Evolutionary conservation across 2,113 vertebrate species (phyloP), one percentile per base, ranked within the genome.

Genomic region (Cavia aperea): DNA sequence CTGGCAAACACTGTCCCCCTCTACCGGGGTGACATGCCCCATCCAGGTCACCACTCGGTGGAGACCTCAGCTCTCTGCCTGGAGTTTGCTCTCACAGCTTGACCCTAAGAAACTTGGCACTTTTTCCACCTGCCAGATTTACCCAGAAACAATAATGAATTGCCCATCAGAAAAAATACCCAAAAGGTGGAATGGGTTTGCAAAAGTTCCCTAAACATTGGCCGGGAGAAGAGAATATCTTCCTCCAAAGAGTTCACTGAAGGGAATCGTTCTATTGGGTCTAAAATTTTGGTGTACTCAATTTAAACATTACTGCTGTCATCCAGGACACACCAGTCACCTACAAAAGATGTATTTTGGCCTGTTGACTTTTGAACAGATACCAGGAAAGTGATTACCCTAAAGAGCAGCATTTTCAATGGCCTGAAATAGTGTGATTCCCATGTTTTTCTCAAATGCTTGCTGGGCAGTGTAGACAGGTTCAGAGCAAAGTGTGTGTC

Each of bases 11-110:
- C 15, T 0, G 4, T 18, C 70, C 77, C 33, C 24, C 1, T 49
- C n/a, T 39, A 16, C 0, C 36, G 66, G 4, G 56, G 21, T 3
- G 39, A 58, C 1, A 12, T 4, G 24, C 4, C 73, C 13, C 0
- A 7, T 14, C n/a, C 60, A 46, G 54, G 31, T 85, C 66, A 5
- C 16, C 18, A 26, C 31, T 23, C 29, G 39, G 10, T 1, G 1
- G 54, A n/a, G 66, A 26, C 51, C 23, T 70, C 36, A 5, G 0
- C 86, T 49, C 70, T 39, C 70, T 49, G 58, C 24, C 65, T 39
- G 51, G 21, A 5, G 79, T 9, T 49, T 66, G 3, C 5, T 51
- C 54, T 54, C n/a, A 24, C 70, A 68, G 62, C 49, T 43, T 75
- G 15, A 24, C 36, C 58, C 36, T 36, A 13, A 58, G 26, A 43